Conservation (phyloP, 2,797 vertebrate genomes). For the Labroides dimidiatus region DNA sequence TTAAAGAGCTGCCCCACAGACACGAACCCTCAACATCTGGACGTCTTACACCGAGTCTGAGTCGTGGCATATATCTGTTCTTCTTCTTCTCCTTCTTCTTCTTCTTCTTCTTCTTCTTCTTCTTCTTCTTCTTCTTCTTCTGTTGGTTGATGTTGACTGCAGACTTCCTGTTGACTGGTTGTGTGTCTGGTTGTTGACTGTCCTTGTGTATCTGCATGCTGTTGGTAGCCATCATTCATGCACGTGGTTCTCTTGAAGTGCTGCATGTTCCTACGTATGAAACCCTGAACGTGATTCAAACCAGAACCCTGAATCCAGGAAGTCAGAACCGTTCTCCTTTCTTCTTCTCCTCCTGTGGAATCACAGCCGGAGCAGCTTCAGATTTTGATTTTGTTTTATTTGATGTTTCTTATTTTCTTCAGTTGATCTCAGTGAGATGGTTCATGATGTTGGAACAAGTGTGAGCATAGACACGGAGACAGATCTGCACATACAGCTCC, state of each 20-base stretch:
- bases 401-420: too few relatives aligned
- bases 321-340: not conserved
- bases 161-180: constrained; percentile 63
- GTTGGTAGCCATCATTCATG: constrained; percentile 60
- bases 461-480: too few relatives aligned
- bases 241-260: constrained; percentile 68
- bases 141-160: constrained; percentile 49
- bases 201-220: constrained; percentile 74
- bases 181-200: constrained; percentile 52
- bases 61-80: constrained; percentile 48
- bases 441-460: too few relatives aligned
- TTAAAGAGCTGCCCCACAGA: constrained; percentile 42
- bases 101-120: constrained; percentile 14
- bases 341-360: not conserved
- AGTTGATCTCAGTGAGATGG: too few relatives aligned
- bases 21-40: constrained; percentile 61
- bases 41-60: constrained; percentile 58
- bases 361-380: constrained; percentile 10
- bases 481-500: too few relatives aligned
- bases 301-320: not conserved
- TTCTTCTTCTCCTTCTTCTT: constrained; percentile 37
- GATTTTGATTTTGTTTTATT: not conserved
- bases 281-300: constrained; percentile 14
- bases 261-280: constrained; percentile 72
- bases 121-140: constrained; percentile 42